Base-by-base conservation (phyloP, 1,140 invertebrate species). In the Anoplophora glabripennis region DNA sequence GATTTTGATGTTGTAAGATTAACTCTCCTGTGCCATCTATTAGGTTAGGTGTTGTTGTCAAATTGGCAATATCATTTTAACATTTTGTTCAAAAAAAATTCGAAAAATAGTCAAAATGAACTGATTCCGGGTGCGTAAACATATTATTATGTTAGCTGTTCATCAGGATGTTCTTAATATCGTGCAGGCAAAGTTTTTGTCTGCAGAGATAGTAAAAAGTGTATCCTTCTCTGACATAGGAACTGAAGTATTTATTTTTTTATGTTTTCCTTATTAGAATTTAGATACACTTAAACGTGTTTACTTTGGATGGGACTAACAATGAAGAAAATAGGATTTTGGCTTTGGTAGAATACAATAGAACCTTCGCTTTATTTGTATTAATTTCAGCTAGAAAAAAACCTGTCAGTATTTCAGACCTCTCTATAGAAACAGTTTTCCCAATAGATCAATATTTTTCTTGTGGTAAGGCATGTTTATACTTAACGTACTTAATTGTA, bases 381-480 rank as follows among this genome's bases (percentile, higher is more conserved):
- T 81, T 89, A 62, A 76, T 80, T 38, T 79, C 80, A 21, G 78
- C 81, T 9, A 79, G 79, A 66, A 78, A 72, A 63, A 83, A 84
- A 64, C 87, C 87, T 9, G 80, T 80, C 73, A 81, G 81, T 18
- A 84, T 86, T 57, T 84, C 83, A 15, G 88, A 90, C 75, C 75
- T 90, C 60, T 82, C 83, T 7, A 81, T 89, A 69, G 88, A 90
- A 76, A 82, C 82, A 70, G 81, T 87, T 40, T 77, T 91, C 63
- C 87, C 89, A n/a, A 83, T 92, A 47, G 84, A 89, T 76, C 80
- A 82, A 62, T 83, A 83, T 66, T 90, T 91, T 75, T 84, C 84
- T 72, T 90, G 85, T 80, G 84, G 88, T 79, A 86, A 88, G 71
- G 84, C 84, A 86, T 47, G 15, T 41, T 11, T 38, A 34, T n/a